A percentile compares a stretch with the other conserved stretches of the same genome.
Conservation (phyloP, 2,888 invertebrate species). For the Parthenolecanium corni region DNA sequence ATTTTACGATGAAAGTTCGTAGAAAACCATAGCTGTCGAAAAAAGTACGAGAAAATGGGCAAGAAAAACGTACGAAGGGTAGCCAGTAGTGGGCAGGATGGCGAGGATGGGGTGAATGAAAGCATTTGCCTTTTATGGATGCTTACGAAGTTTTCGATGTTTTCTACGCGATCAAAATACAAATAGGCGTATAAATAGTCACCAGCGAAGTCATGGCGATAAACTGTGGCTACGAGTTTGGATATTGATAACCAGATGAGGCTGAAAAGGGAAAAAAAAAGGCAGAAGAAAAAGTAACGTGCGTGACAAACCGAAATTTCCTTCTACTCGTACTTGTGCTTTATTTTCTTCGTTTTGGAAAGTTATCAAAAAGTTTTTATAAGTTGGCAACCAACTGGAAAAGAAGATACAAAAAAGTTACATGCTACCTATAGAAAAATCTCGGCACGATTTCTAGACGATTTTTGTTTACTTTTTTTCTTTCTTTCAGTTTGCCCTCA, state of each 20-base stretch:
- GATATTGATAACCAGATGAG: conserved; percentile 8
- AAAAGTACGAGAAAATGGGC: too few relatives aligned
- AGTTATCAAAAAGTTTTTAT: conserved; percentile 28
- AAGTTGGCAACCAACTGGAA: conserved; percentile 25
- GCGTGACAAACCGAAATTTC: conserved; percentile 25
- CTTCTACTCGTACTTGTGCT: background rate
- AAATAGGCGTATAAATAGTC: conserved; percentile 26
- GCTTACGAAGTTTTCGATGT: conserved; percentile 13
- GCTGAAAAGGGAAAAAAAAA: background rate
- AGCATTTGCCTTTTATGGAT: conserved; percentile 24
- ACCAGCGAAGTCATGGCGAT: conserved; percentile 20
- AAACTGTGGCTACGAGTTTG: conserved; percentile 11
- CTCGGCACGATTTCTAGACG: too few relatives aligned
- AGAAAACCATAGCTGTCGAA: conserved; percentile 1
- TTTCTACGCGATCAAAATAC: conserved; percentile 21
- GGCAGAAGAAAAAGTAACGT: conserved; percentile 4
- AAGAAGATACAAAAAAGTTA: conserved; percentile 28
- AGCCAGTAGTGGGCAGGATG: background rate
- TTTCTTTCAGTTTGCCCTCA: too few relatives aligned
- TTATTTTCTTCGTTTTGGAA: conserved; percentile 9
- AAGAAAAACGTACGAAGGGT: conserved; percentile 2
- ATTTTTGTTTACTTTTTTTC: too few relatives aligned
- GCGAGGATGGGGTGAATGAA: background rate
- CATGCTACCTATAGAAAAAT: background rate
- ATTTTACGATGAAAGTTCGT: conserved; percentile 25